Base-by-base conservation (phyloP, 2,888 invertebrate genomes). In the Lottia scabra region DNA sequence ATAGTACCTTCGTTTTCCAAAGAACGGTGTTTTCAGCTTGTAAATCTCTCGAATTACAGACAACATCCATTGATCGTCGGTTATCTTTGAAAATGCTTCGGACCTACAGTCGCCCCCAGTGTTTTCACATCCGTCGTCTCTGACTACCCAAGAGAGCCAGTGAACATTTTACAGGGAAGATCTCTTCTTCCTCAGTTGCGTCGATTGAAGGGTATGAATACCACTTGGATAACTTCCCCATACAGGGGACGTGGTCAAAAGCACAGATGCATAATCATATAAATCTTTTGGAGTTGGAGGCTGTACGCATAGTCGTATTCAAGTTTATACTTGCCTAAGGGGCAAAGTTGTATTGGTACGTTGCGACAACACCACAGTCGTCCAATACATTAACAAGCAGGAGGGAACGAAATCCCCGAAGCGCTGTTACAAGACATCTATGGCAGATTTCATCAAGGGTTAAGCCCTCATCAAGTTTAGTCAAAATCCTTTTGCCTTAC, bases 121-220 rank as follows among this genome's bases (percentile, higher is more conserved):
- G 72, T 74, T 8, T 76, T 76, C 23, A 75, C 72, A 15, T 26
- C 69, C 45, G 75, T 70, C 62, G 75, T 74, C 46, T 75, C 66
- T 44, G 76, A 68, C 16, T 56, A 75, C 65, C 63, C 75, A 2
- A 48, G 75, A 70, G n/a, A 48, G 48, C n/a, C 16, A 48, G 48
- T 16, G 6, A 48, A 10, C 48, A 48, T n/a, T 48, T 48, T 48
- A 48, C 16, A 48, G 48, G 48, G 48, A n/a, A 16, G 19, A n/a
- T 48, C n/a, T 16, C 48, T 48, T n/a, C n/a, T n/a, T 8, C 48
- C 48, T n/a, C 16, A 8, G n/a, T 16, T 63, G 68, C 68, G 19
- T 68, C 68, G 38, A 16, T 44, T 23, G 30, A 46, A 30, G 65
- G 63, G 8, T 44, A 64, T 45, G 65, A 46, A 46, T 45, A 8